Evolutionary conservation across 2,888 invertebrate species (phyloP).

Genomic region (Ischnura elegans): DNA sequence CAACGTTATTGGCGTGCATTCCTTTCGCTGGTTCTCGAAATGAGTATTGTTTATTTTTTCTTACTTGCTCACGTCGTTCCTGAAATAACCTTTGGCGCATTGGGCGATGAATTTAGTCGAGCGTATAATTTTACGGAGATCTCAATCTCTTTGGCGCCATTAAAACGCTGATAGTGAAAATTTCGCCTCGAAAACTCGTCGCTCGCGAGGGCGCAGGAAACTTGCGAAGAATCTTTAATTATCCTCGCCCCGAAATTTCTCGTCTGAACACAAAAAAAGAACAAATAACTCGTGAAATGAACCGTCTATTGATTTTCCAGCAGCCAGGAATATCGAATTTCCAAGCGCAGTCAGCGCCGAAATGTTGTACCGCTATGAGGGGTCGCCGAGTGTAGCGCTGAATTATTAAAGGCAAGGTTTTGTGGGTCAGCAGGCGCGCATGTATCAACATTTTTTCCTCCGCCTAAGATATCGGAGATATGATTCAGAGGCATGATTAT

Average conservation of each 20-base stretch:
- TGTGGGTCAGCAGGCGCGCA: constrained; percentile 32
- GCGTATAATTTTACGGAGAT: background rate
- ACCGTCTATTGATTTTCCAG: background rate
- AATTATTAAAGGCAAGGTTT: background rate
- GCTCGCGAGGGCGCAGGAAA: background rate
- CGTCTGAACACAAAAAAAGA: background rate
- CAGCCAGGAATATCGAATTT: background rate
- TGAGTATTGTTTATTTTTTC: too few relatives aligned
- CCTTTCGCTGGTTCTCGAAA: too few relatives aligned
- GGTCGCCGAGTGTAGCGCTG: background rate
- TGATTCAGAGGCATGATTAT: constrained; percentile 31
- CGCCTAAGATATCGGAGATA: background rate
- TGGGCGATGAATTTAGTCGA: too few relatives aligned
- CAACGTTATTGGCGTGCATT: too few relatives aligned
- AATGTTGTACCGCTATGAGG: background rate
- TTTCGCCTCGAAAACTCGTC: background rate
- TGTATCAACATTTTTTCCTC: constrained; percentile 7
- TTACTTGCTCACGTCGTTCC: too few relatives aligned
- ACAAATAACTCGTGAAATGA: background rate
- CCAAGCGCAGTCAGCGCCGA: background rate
- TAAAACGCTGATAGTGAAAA: background rate
- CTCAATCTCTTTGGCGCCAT: background rate
- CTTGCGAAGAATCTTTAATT: background rate
- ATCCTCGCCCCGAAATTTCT: background rate
- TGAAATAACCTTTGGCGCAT: too few relatives aligned